Evolutionary conservation across 2,113 vertebrate species (phyloP), one percentile per base, ranked within the genome.

Genomic region (Chunga burmeisteri): DNA sequence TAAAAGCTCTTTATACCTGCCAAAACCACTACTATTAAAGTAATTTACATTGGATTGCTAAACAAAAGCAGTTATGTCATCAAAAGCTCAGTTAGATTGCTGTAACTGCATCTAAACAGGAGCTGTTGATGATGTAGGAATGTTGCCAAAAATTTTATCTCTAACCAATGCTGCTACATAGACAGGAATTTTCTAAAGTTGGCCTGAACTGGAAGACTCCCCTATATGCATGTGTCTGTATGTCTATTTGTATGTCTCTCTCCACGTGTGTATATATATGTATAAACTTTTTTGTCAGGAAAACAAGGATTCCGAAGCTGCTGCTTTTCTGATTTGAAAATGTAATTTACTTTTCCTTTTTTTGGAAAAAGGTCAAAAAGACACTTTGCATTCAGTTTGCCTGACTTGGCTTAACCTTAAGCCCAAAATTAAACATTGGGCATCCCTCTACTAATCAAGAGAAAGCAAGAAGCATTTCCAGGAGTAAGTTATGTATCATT

Each of bases 61-160:
- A 90, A 95, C 71, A 73, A 67, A 96, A 78, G 86, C 22, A 84
- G 46, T 95, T 94, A 92, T 42, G 26, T 73, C 46, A 83, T 83
- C 67, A 81, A 46, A 86, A 91, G 32, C 53, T 82, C 55, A 16
- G 36, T 53, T 46, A 62, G 50, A 49, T 70, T 94, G 26, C 63
- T 92, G 42, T 77, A 90, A 50, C 25, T 88, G 36, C 74, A 38
- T 80, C 84, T 92, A 73, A 72, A 75, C 32, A 59, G 44, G 20
- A 58, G 32, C 26, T 91, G 38, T 81, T 88, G 68, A 66, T 2
- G 6, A 58, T 42, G 65, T 61, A 82, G 40, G 36, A 75, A 72
- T 65, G 34, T 20, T 72, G 19, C 16, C 10, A 86, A 75, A 86
- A 61, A 32, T 8, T 34, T 0, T 36, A 7, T 61, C 20, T 78